phyloP scores from a whole-genome alignment of 2,113 vertebrate genomes.

The Ivindomyrus marchei region DNA sequence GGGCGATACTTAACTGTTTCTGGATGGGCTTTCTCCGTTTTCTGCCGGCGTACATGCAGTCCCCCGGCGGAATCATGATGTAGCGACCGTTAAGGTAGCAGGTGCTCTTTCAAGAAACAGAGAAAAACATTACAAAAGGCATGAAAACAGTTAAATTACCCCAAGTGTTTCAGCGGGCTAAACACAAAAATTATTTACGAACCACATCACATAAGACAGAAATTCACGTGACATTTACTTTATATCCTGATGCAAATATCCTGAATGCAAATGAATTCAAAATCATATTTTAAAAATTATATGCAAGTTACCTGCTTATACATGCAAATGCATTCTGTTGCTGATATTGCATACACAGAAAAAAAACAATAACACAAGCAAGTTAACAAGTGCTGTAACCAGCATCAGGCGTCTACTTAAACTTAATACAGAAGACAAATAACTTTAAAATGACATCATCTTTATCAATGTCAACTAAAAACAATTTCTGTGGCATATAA shows the following conservation, averaged over 20 bases:
- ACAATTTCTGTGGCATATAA: background rate
- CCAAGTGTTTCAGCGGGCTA: background rate
- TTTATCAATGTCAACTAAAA: background rate
- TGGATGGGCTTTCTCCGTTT: constrained; percentile 90
- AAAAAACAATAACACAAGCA: background rate
- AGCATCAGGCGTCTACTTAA: background rate
- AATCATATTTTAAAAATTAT: background rate
- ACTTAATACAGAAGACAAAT: background rate
- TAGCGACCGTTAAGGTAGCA: constrained; percentile 57
- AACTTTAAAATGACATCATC: background rate
- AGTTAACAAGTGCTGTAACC: background rate
- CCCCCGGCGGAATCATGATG: constrained; percentile 86
- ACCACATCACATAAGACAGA: background rate
- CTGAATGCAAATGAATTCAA: background rate
- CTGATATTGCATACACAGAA: background rate
- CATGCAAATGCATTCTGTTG: background rate
- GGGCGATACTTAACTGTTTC: constrained; percentile 80
- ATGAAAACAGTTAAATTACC: background rate
- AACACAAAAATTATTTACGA: background rate
- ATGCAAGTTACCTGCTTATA: background rate
- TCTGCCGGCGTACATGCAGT: constrained; percentile 87
- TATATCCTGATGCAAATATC: background rate
- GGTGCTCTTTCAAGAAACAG: background rate
- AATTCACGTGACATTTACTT: background rate
- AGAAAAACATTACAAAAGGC: background rate